Conservation (phyloP, 2,888 invertebrate species). For the Diadegma fenestrale region DNA sequence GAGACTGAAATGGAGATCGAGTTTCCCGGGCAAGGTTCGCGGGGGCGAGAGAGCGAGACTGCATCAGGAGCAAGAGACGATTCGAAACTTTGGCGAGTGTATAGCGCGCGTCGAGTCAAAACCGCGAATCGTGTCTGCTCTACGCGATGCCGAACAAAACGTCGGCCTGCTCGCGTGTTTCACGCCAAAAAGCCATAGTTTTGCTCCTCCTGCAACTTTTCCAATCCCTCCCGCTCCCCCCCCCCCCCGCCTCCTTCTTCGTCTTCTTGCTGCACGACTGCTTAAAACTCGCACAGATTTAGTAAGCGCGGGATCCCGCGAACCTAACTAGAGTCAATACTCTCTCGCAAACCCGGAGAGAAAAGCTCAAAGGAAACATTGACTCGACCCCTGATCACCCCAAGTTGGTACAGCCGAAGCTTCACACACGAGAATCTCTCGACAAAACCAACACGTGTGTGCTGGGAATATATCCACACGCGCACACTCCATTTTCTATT, state of each 20-base stretch:
- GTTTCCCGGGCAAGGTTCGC: slow-evolving; percentile 27
- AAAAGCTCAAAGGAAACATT: slow-evolving; percentile 49
- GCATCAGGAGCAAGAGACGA: neutral
- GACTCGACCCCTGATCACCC: slow-evolving; percentile 26
- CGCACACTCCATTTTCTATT: neutral
- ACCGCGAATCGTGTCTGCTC: slow-evolving; percentile 37
- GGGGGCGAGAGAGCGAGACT: neutral
- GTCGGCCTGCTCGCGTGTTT: slow-evolving; percentile 13
- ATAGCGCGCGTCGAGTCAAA: slow-evolving; percentile 31
- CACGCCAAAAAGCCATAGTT: slow-evolving; percentile 30
- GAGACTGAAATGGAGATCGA: slow-evolving; percentile 70
- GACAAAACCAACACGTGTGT: neutral
- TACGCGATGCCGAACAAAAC: no score
- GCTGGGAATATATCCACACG: no score
- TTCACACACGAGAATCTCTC: neutral
- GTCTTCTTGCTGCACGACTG: slow-evolving; percentile 17
- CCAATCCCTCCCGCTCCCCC: slow-evolving; percentile 14
- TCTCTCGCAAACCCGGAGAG: slow-evolving; percentile 9
- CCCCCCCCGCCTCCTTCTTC: neutral
- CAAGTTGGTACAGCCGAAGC: neutral
- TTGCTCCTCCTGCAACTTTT: slow-evolving; percentile 45
- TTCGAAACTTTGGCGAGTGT: slow-evolving; percentile 55
- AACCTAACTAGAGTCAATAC: slow-evolving; percentile 42
- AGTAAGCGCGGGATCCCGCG: slow-evolving; percentile 22
- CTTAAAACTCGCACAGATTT: slow-evolving; percentile 57